Evolutionary conservation across 2,888 invertebrate genomes (phyloP), one percentile per base, ranked within the genome.

Genomic region (Stratiomys singularior): DNA sequence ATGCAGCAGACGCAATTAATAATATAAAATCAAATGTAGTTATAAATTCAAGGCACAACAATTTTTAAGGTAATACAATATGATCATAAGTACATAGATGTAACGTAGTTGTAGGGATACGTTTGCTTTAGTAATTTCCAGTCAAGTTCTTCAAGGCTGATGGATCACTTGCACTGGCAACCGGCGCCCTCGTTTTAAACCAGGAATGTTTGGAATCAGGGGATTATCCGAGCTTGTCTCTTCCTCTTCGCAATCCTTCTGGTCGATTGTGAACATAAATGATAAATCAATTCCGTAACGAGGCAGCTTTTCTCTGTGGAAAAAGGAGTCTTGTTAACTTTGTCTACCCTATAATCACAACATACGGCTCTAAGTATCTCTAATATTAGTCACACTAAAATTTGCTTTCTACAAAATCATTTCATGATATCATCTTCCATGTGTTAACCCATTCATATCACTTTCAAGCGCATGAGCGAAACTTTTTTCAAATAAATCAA

Each of bases 281-380:
- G 93, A 92, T 79, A 95, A 86, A 83, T 95, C 95, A n/a, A 96
- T 93, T 82, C 94, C 94, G 84, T 95, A 95, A 81, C 92, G 84
- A 1, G 87, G 87, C 76, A 87, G 79, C 80, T 87, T 87, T 80
- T 87, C 87, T 78, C 86, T 86, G 77, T 37, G 37, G 9, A 37
- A 37, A 37, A n/a, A n/a, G n/a, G n/a, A n/a, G n/a, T n/a, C n/a
- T n/a, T n/a, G n/a, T n/a, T n/a, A n/a, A n/a, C n/a, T n/a, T n/a
- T n/a, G n/a, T n/a, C n/a, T n/a, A n/a, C n/a, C n/a, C n/a, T n/a
- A n/a, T n/a, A n/a, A n/a, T n/a, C n/a, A n/a, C n/a, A n/a, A n/a
- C n/a, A n/a, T n/a, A n/a, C n/a, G n/a, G n/a, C n/a, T n/a, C n/a
- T n/a, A n/a, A n/a, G n/a, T n/a, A n/a, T n/a, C n/a, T n/a, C n/a